Conservation (phyloP, 2,797 vertebrate genomes). For the Gymnopithys bicolor region DNA sequence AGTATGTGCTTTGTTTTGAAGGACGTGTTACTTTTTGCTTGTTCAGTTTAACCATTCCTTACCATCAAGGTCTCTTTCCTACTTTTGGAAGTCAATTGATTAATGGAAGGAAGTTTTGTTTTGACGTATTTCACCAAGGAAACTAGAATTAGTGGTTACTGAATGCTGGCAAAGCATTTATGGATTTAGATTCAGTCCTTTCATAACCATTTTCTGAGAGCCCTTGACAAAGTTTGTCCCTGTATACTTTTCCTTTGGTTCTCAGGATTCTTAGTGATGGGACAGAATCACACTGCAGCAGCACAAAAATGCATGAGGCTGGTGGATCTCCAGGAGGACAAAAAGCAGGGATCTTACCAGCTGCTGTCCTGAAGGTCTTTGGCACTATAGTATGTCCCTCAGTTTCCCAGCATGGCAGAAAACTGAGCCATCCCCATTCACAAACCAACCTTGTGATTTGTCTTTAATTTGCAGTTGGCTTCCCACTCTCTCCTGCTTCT, state of each 20-base stretch:
- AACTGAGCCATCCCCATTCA: not conserved
- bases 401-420: not conserved
- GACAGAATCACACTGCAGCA: not conserved
- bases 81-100: not conserved
- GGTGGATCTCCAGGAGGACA: not conserved
- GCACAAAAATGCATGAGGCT: not conserved
- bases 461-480: slow-evolving; percentile 36
- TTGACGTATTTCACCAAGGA: not conserved
- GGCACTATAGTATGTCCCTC: not conserved
- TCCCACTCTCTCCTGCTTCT: not conserved
- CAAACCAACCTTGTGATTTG: slow-evolving; percentile 36
- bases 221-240: not conserved
- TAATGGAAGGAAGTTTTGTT: slow-evolving; percentile 1
- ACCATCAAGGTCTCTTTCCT: not conserved
- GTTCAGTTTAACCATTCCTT: not conserved
- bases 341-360: not conserved
- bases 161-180: slow-evolving; percentile 29
- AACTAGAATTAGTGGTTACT: slow-evolving; percentile 24
- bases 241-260: not conserved
- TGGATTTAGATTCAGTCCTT: slow-evolving; percentile 8
- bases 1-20: slow-evolving; percentile 30
- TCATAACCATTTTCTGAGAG: not conserved
- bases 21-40: not conserved
- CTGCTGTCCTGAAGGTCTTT: not conserved
- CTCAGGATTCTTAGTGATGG: not conserved